phyloP scores from a whole-genome alignment of 2,888 invertebrate species.

The Disparrhopalites patrizii region DNA sequence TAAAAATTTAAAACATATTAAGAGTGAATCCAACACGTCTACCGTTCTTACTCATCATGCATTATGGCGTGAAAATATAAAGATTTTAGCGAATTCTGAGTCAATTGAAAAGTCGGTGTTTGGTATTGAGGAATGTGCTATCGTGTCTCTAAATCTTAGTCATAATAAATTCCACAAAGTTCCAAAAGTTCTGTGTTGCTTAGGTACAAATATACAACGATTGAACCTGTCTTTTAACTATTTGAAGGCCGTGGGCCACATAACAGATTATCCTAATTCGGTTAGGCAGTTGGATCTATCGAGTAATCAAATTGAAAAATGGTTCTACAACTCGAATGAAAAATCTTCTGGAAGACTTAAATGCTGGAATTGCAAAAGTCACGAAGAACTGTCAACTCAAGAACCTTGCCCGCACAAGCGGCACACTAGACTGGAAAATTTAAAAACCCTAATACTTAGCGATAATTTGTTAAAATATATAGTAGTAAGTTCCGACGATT shows the following conservation, averaged over 20 bases:
- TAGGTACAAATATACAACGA: conserved; percentile 78
- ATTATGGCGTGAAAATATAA: conserved; percentile 44
- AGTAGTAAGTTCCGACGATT: conserved; percentile 54
- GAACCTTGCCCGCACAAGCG: conserved; percentile 68
- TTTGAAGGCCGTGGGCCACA: conserved; percentile 65
- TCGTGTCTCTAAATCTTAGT: conserved; percentile 66
- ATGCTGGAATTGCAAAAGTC: conserved; percentile 53
- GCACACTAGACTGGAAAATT: conserved; percentile 74
- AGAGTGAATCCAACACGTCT: conserved; percentile 1
- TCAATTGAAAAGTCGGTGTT: conserved; percentile 30
- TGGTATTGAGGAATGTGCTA: conserved; percentile 32
- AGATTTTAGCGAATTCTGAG: conserved; percentile 42
- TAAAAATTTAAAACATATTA: conserved; percentile 17
- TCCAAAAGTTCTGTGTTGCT: conserved; percentile 83
- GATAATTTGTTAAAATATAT: conserved; percentile 78
- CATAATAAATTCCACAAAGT: conserved; percentile 86
- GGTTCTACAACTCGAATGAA: conserved; percentile 54
- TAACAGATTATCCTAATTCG: conserved; percentile 82
- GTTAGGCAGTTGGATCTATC: conserved; percentile 89
- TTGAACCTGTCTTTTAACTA: conserved; percentile 90
- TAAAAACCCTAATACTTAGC: conserved; percentile 76
- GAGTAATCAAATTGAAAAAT: conserved; percentile 83
- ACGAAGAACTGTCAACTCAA: conserved; percentile 60
- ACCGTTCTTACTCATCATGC: conserved; percentile 31
- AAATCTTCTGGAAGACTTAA: conserved; percentile 34